These are phyloP conservation scores for Muscicapa comitata DNA, from an alignment of 2,797 vertebrate genomes.

Conservation along the genomic window DNA sequence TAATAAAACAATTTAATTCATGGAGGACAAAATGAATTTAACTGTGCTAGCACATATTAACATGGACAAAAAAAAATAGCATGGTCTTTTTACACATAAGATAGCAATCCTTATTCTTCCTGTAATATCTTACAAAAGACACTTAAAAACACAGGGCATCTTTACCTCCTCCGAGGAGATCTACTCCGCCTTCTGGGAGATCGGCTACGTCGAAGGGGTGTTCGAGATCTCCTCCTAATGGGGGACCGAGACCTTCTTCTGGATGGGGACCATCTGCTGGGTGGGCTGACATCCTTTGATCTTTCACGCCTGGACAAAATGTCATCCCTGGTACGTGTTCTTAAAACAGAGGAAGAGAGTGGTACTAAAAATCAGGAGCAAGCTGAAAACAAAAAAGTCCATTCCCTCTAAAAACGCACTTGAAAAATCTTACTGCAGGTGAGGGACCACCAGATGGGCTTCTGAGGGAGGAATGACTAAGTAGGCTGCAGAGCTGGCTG, in stretches of 20 bases:
- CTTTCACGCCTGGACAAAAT: slow-evolving; percentile 69
- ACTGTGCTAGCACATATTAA: background rate
- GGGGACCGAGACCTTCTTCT: slow-evolving; percentile 90
- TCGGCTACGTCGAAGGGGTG: slow-evolving; percentile 87
- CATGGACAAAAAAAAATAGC: background rate
- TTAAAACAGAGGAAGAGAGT: slow-evolving; percentile 55
- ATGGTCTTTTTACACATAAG: accelerated
- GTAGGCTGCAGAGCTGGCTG: background rate
- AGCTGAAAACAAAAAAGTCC: background rate
- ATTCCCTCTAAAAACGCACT: background rate
- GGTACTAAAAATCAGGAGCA: background rate
- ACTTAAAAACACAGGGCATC: background rate
- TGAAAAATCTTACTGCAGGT: background rate
- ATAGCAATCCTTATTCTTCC: background rate
- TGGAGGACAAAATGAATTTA: background rate
- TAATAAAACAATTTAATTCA: background rate
- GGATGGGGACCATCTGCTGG: slow-evolving; percentile 78
- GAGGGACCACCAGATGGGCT: background rate
- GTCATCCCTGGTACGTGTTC: slow-evolving; percentile 86
- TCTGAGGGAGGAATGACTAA: background rate
- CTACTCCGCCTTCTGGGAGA: slow-evolving; percentile 84
- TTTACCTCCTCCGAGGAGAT: slow-evolving; percentile 78
- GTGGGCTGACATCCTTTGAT: slow-evolving; percentile 85
- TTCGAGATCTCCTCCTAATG: slow-evolving; percentile 86
- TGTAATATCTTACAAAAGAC: background rate